A percentile compares a stretch with the other conserved stretches of the same genome.
These are phyloP conservation scores for Leiothrix lutea DNA, from an alignment of 2,113 vertebrate genomes.

Conservation along the genomic window DNA sequence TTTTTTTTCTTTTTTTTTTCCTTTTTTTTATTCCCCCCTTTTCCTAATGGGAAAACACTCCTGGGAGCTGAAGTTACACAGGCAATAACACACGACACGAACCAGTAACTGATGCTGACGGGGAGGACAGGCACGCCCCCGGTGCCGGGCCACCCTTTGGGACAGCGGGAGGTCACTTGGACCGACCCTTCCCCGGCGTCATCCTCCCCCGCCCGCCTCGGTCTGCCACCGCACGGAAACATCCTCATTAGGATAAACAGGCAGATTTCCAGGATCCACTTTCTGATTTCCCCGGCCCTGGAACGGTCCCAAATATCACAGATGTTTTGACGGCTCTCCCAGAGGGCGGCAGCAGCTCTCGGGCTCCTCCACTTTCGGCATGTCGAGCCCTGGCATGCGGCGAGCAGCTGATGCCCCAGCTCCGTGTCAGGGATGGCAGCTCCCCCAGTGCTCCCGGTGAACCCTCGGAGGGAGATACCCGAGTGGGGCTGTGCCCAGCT, in stretches of 20 bases:
- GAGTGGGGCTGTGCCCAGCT: neutral
- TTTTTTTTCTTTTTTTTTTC: too few relatives aligned
- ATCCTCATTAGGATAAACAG: constrained; percentile 63
- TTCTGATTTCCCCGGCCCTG: constrained; percentile 45
- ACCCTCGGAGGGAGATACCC: neutral
- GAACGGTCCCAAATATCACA: constrained; percentile 64
- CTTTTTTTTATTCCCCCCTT: fast-evolving
- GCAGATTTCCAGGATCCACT: constrained; percentile 62
- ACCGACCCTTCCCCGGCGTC: neutral
- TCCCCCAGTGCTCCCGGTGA: neutral
- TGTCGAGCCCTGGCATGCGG: neutral
- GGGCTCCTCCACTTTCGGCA: constrained; percentile 19
- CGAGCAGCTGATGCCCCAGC: neutral
- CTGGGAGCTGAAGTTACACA: neutral
- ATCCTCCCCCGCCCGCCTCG: neutral
- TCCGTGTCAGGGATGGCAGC: neutral
- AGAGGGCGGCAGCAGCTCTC: constrained; percentile 46
- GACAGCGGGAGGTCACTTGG: constrained; percentile 5
- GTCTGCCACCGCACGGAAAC: neutral
- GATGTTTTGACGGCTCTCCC: constrained; percentile 64
- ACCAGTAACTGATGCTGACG: neutral
- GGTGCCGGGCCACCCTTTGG: neutral
- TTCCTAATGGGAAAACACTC: constrained; percentile 27
- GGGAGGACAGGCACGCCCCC: neutral
- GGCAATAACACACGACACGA: neutral